Conservation (phyloP, 2,888 invertebrate genomes). For the Tipula helvola region DNA sequence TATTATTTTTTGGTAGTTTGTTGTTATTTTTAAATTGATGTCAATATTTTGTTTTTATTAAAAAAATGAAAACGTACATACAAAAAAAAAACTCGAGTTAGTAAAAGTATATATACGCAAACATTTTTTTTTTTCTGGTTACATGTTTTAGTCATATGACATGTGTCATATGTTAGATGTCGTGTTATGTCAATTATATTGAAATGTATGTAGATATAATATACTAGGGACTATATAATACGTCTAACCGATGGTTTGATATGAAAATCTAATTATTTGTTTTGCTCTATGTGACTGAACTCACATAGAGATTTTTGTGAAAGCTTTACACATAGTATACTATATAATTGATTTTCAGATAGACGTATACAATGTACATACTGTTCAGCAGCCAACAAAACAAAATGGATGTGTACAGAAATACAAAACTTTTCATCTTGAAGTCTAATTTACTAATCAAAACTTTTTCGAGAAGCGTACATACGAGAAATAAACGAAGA, state of each 20-base stretch:
- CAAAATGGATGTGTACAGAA: not conserved
- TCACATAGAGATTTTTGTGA: not conserved
- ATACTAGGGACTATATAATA: not conserved
- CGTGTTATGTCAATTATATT: constrained; percentile 4
- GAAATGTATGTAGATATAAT: not conserved
- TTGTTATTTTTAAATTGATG: not conserved
- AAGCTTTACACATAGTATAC: not conserved
- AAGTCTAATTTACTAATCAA: not conserved
- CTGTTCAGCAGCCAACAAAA: not conserved
- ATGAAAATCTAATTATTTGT: not conserved
- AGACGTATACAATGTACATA: not conserved
- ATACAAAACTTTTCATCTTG: not conserved
- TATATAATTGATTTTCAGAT: not conserved
- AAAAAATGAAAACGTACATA: not conserved
- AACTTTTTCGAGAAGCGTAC: not conserved
- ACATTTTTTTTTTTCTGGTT: not conserved
- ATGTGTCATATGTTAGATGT: not conserved
- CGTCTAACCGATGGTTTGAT: not conserved
- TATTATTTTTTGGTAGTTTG: not conserved
- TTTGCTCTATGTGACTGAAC: not conserved
- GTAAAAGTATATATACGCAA: not conserved
- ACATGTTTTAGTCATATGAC: not conserved
- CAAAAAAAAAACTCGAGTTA: not conserved
- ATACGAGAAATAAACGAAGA: not conserved
- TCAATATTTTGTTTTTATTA: not conserved